phyloP scores from a whole-genome alignment of 1,140 invertebrate species.

The Matsumurasca onukii region DNA sequence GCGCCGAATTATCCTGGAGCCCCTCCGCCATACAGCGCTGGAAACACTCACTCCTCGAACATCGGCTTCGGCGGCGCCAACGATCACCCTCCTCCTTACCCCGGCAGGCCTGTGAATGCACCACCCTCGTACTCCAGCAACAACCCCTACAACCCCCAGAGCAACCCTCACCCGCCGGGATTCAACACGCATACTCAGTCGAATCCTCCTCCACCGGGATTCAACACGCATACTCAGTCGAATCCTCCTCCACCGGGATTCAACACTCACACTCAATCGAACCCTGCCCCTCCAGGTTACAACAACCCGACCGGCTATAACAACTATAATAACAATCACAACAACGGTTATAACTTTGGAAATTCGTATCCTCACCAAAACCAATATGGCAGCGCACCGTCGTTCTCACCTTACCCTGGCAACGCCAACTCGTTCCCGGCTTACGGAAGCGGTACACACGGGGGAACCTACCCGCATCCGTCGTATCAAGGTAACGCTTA shows the following conservation, averaged over 20 bases:
- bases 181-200: no score
- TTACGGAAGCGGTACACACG: not conserved
- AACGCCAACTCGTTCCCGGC: not conserved
- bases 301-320: not conserved
- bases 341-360: not conserved
- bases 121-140: not conserved
- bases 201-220: no score
- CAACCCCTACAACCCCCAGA: not conserved
- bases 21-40: not conserved
- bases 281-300: no score
- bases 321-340: not conserved
- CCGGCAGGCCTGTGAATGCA: conserved; percentile 4
- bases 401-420: conserved; percentile 5
- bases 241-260: no score
- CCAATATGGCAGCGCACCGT: not conserved
- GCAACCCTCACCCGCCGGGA: not conserved
- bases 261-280: no score
- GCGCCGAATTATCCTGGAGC: not conserved
- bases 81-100: conserved; percentile 10
- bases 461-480: not conserved
- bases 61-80: not conserved
- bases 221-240: no score
- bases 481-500: conserved; percentile 9
- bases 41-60: not conserved
- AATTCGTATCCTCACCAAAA: not conserved